These are phyloP conservation scores for Bufotes viridis DNA, from an alignment of 2,797 vertebrate species.

Conservation along the genomic window DNA sequence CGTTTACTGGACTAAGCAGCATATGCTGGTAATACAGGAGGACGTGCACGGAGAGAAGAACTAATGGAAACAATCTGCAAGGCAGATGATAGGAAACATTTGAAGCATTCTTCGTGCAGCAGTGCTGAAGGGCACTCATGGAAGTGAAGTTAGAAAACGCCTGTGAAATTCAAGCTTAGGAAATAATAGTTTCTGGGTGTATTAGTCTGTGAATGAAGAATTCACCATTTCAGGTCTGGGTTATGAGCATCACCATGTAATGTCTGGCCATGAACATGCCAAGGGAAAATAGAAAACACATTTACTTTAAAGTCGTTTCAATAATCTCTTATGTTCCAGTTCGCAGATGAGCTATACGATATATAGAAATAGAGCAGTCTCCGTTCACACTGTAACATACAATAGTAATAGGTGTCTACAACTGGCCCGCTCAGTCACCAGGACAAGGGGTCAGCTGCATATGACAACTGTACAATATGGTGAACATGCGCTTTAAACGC, in stretches of 20 bases:
- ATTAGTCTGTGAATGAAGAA: not conserved
- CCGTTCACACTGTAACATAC: no score
- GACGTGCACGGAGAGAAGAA: slow-evolving; percentile 14
- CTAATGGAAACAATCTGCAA: not conserved
- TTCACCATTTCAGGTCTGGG: not conserved
- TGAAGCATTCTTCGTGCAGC: not conserved
- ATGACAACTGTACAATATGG: no score
- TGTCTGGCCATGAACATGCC: slow-evolving; percentile 13
- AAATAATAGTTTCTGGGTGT: not conserved
- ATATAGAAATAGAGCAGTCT: no score
- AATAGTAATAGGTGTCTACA: no score
- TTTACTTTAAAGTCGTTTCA: slow-evolving; percentile 25
- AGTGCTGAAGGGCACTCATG: not conserved
- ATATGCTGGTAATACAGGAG: not conserved
- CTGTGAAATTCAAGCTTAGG: not conserved
- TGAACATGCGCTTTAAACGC: no score
- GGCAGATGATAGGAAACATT: no score
- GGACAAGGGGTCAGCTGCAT: no score
- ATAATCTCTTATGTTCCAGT: not conserved
- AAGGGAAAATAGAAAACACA: slow-evolving; percentile 51
- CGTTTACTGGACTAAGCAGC: not conserved
- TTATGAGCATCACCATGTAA: slow-evolving; percentile 16
- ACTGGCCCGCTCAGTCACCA: no score
- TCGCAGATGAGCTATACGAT: not conserved
- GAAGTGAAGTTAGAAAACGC: not conserved